These are phyloP conservation scores for Albula glossodonta DNA, from an alignment of 2,113 vertebrate species.

Conservation along the genomic window DNA sequence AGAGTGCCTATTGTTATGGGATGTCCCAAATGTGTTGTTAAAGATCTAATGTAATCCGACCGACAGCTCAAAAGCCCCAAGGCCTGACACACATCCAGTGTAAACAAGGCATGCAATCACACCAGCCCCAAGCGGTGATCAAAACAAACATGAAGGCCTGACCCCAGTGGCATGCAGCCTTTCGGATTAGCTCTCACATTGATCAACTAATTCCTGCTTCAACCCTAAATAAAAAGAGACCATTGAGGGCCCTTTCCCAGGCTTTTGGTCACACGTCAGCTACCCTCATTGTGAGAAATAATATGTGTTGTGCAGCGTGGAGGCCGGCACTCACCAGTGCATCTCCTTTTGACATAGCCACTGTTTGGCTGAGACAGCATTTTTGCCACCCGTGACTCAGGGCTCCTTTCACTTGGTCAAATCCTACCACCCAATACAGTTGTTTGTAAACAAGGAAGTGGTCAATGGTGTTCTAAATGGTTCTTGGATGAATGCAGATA, in stretches of 20 bases:
- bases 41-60: slow-evolving; percentile 58
- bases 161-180: slow-evolving; percentile 46
- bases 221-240: slow-evolving; percentile 59
- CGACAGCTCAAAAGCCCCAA: slow-evolving; percentile 37
- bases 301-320: slow-evolving; percentile 54
- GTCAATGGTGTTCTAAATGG: slow-evolving; percentile 25
- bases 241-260: slow-evolving; percentile 67
- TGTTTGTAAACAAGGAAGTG: slow-evolving; percentile 62
- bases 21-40: not conserved
- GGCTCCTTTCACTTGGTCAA: slow-evolving; percentile 38
- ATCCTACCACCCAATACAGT: not conserved
- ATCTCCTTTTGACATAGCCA: slow-evolving; percentile 55
- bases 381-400: slow-evolving; percentile 62
- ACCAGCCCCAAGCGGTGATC: slow-evolving; percentile 56
- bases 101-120: slow-evolving; percentile 63
- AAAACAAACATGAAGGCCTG: slow-evolving; percentile 63
- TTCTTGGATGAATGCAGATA: slow-evolving; percentile 22
- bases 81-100: slow-evolving; percentile 53
- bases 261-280: slow-evolving; percentile 57
- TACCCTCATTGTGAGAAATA: slow-evolving; percentile 64
- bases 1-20: not conserved
- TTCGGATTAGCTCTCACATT: slow-evolving; percentile 65
- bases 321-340: slow-evolving; percentile 42
- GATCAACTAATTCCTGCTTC: slow-evolving; percentile 67
- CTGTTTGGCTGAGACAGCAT: slow-evolving; percentile 63